These are phyloP conservation scores for Pseudochromis fuscus DNA, from an alignment of 2,797 vertebrate genomes.

Conservation along the genomic window DNA sequence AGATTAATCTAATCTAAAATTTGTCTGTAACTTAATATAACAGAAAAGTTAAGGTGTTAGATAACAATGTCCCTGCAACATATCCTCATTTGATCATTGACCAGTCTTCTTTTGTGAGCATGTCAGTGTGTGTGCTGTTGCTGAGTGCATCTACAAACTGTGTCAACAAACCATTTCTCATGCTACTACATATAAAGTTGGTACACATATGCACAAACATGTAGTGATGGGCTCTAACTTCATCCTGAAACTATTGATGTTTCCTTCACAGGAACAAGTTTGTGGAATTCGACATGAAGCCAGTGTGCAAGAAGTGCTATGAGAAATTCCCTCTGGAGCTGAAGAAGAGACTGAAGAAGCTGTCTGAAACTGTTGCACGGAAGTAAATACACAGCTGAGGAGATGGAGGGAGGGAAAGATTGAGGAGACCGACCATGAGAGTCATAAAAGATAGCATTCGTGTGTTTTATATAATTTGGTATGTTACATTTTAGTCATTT, in stretches of 20 bases:
- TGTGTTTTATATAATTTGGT: constrained; percentile 29
- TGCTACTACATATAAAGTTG: not conserved
- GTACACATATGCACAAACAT: not conserved
- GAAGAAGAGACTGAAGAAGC: constrained; percentile 99
- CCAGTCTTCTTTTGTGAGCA: not conserved
- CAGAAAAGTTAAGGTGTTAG: too few relatives aligned
- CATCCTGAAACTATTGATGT: constrained; percentile 1
- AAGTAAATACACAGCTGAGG: constrained; percentile 84
- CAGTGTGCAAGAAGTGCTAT: constrained; percentile 99
- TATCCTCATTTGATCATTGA: too few relatives aligned
- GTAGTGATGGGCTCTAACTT: not conserved
- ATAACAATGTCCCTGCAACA: too few relatives aligned
- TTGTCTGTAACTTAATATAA: not conserved
- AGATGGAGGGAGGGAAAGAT: not conserved
- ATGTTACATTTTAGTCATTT: constrained; percentile 28
- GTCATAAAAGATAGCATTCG: constrained; percentile 21
- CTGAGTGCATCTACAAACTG: not conserved
- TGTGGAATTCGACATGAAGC: constrained; percentile 99
- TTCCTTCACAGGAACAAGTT: constrained; percentile 93
- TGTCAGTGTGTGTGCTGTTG: not conserved
- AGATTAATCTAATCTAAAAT: too few relatives aligned
- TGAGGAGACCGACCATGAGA: constrained; percentile 12
- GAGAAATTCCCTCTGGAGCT: constrained; percentile 99
- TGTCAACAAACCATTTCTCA: not conserved
- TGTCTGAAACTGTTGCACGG: constrained; percentile 93